Base-by-base conservation (phyloP, 2,888 invertebrate species). In the Pherbina coryleti region DNA sequence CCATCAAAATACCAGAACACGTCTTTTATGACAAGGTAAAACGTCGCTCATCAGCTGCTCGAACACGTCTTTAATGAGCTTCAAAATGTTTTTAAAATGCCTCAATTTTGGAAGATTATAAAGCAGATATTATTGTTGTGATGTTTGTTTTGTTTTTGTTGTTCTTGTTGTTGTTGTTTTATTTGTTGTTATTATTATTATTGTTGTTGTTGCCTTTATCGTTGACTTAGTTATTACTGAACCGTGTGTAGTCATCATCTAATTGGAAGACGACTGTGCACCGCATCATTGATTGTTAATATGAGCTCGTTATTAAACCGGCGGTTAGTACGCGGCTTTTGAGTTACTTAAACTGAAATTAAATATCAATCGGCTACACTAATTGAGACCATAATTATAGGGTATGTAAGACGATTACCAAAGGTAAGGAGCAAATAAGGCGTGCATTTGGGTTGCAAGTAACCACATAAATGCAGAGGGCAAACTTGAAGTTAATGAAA, bases 81-180 rank as follows among this genome's bases (percentile, higher is more conserved):
- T 69, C 69, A 69, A 69, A 69, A 51, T 51, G 69, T 28, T 51
- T 69, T 51, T 28, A 69, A 69, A 69, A 69, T 69, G 69, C 44
- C 44, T 44, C 44, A 44, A 44, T 44, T 44, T 44, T 11, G 11
- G 44, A 11, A 44, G 44, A 44, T 44, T 44, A 44, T 44, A 44
- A 44, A 44, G 44, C 44, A 44, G 44, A 44, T 44, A 44, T 44
- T 44, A 44, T 44, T 11, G 2, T 14, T 11, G 11, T 44, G 44
- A 11, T 44, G 44, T 44, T 44, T 44, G 44, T 44, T 5, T 44
- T 44, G 37, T 31, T 37, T 11, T 44, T 44, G 11, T 7, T 44
- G 44, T 44, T 11, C 1, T 44, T 44, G 14, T 44, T 44, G 44
- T 44, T 37, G 9, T 37, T 5, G 5, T 37, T 37, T 4, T 37